Base-by-base conservation (phyloP, 1,140 invertebrate species). In the Papilio polyxenes region DNA sequence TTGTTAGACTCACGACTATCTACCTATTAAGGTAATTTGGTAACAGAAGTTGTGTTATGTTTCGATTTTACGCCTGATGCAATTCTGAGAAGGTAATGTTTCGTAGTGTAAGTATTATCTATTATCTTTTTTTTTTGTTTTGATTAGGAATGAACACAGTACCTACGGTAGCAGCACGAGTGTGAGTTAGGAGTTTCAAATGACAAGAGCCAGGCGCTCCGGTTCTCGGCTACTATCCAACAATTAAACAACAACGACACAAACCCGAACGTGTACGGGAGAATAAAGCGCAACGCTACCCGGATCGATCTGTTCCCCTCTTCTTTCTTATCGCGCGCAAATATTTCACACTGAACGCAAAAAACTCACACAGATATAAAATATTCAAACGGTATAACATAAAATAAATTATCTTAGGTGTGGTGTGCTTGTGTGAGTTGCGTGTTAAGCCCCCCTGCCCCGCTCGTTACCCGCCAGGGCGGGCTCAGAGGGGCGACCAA, bases 351-450 rank as follows among this genome's bases (percentile, higher is more conserved):
- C 91, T 92, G 91, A 93, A 94, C 93, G 92, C 93, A 94, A 94
- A 93, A 94, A 94, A 94, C 92, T 92, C 92, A 93, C 92, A 94
- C 92, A 94, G 89, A 94, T 93, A 94, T 94, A 94, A 94, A 94
- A 94, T 93, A 94, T 94, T 94, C 92, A 94, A 93, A 94, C 91
- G 92, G 89, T 93, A 92, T 94, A 94, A 93, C 91, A 93, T 94
- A 94, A 94, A 94, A 94, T 94, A 94, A 94, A 94, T 94, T 94
- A 94, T 94, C 92, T 94, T 94, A 94, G 92, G 92, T 94, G 92
- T 87, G 89, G 81, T 86, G 88, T 84, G 87, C 85, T 81, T 90
- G 91, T 92, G 92, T 92, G 92, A 83, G 92, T 87, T 82, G 87
- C 90, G 65, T 37, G 65, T 37, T 72, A 17, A 72, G 31, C 65